Conservation (phyloP, 2,797 vertebrate genomes). For the Taenioides sp. region DNA sequence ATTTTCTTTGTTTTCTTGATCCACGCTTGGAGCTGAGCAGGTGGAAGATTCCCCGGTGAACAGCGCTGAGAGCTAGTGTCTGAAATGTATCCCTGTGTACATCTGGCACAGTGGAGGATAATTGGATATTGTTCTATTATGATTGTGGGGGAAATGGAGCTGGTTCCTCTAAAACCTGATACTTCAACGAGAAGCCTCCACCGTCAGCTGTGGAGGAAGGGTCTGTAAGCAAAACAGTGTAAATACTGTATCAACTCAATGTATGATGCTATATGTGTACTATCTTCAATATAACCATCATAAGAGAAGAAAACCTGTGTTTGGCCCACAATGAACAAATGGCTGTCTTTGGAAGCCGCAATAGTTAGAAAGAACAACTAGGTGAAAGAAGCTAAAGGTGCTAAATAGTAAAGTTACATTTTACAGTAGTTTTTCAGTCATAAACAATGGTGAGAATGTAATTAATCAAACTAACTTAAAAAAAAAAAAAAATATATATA, state of each 20-base stretch:
- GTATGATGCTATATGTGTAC: not conserved
- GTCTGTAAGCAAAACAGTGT: not conserved
- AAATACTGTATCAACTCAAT: not conserved
- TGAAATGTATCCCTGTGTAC: constrained; percentile 55
- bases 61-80: constrained; percentile 45
- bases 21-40: constrained; percentile 38
- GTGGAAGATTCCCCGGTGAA: constrained; percentile 36
- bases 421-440: too few relatives aligned
- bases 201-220: constrained; percentile 14
- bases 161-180: constrained; percentile 27
- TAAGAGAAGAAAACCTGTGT: not conserved
- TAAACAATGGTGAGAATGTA: too few relatives aligned
- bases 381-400: too few relatives aligned
- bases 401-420: too few relatives aligned
- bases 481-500: too few relatives aligned
- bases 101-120: constrained; percentile 54
- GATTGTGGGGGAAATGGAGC: constrained; percentile 43
- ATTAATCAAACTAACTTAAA: not conserved
- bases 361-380: too few relatives aligned
- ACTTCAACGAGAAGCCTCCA: constrained; percentile 19
- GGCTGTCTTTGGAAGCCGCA: not conserved
- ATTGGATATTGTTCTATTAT: constrained; percentile 62
- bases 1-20: constrained; percentile 22
- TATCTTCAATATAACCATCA: not conserved
- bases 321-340: not conserved